Conservation (phyloP, 2,888 invertebrate species). For the Yponomeuta plumbellus region DNA sequence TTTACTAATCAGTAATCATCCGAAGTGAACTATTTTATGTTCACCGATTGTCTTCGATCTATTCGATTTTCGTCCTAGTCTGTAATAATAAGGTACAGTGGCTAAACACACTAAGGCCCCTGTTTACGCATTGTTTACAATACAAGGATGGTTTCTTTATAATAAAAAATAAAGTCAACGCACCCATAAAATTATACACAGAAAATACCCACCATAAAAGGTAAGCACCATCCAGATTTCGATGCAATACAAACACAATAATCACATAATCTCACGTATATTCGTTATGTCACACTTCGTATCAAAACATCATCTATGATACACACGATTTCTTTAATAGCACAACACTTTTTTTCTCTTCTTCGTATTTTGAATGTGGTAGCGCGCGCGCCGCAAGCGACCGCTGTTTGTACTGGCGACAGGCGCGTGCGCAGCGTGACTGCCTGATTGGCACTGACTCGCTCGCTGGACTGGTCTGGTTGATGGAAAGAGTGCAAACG, state of each 20-base stretch:
- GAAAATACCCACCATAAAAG: conserved; percentile 52
- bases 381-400: conserved; percentile 34
- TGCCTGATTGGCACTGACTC: conserved; percentile 20
- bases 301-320: conserved; percentile 12
- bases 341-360: conserved; percentile 41
- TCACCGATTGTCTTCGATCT: no score
- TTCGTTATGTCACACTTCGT: conserved; percentile 2
- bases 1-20: no score
- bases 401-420: conserved; percentile 38
- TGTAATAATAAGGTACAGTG: not conserved
- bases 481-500: conserved; percentile 28
- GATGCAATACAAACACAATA: conserved; percentile 29
- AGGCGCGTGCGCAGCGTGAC: conserved; percentile 33
- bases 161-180: conserved; percentile 30
- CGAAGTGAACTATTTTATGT: no score
- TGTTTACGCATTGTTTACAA: conserved; percentile 11
- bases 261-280: conserved; percentile 15
- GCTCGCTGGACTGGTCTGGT: conserved; percentile 22
- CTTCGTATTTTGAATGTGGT: conserved; percentile 35
- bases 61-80: no score
- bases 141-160: not conserved
- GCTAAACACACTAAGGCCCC: not conserved
- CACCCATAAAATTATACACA: conserved; percentile 33
- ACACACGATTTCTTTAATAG: conserved; percentile 24
- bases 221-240: conserved; percentile 36